These are phyloP conservation scores for Ferdinandea cuprea DNA, from an alignment of 2,888 invertebrate species.

Conservation along the genomic window DNA sequence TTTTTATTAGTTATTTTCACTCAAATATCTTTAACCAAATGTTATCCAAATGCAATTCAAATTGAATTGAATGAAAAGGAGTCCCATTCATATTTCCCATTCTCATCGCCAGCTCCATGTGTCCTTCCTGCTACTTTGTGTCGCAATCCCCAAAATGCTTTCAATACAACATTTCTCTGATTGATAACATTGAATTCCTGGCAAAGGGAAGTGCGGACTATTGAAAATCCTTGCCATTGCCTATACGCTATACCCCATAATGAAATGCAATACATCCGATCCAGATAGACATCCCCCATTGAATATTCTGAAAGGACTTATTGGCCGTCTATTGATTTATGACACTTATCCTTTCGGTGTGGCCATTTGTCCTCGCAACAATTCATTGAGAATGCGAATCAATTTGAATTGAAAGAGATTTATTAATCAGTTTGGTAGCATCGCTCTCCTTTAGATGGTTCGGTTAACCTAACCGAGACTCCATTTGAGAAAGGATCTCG, in stretches of 20 bases:
- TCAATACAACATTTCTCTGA: slow-evolving; percentile 23
- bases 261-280: slow-evolving; percentile 23
- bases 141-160: slow-evolving; percentile 3
- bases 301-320: slow-evolving; percentile 78
- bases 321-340: slow-evolving; percentile 83
- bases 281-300: slow-evolving; percentile 59
- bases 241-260: neutral
- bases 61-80: neutral
- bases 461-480: neutral
- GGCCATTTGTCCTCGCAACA: slow-evolving; percentile 49
- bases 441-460: neutral
- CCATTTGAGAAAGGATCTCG: slow-evolving; percentile 23
- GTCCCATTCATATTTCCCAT: neutral
- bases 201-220: slow-evolving; percentile 12
- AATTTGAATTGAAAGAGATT: slow-evolving; percentile 67
- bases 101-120: neutral
- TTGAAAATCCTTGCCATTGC: slow-evolving; percentile 5
- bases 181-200: slow-evolving; percentile 34
- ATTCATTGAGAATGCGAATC: slow-evolving; percentile 45
- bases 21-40: no score
- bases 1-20: no score
- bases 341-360: slow-evolving; percentile 78
- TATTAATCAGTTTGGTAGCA: slow-evolving; percentile 41
- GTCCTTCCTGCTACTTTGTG: slow-evolving; percentile 9
- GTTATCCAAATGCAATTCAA: no score